A percentile compares a stretch with the other conserved stretches of the same genome.
phyloP scores from a whole-genome alignment of 2,888 invertebrate genomes.

The Anticlea derivata region DNA sequence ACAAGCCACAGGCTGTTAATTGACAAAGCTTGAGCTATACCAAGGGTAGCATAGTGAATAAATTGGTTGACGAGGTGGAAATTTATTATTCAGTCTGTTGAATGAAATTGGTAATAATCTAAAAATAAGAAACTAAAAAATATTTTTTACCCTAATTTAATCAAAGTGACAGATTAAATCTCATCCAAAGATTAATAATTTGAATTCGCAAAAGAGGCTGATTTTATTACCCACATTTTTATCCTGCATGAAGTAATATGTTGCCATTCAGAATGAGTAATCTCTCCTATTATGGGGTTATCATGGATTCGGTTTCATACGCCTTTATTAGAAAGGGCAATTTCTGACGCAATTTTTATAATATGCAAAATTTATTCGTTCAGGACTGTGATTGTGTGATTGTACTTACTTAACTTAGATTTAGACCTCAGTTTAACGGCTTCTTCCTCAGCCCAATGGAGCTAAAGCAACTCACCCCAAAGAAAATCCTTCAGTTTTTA shows the following conservation, averaged over 20 bases:
- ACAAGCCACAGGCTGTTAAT: too few species aligned
- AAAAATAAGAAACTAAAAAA: background rate
- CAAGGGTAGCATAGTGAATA: too few species aligned
- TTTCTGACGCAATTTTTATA: constrained; percentile 3
- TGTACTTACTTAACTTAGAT: too few species aligned
- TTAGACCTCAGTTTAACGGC: too few species aligned
- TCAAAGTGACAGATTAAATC: constrained; percentile 29
- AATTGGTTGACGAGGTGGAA: too few species aligned
- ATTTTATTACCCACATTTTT: constrained; percentile 33
- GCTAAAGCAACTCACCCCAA: too few species aligned
- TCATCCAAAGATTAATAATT: constrained; percentile 32
- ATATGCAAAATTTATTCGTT: background rate
- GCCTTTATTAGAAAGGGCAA: constrained; percentile 15
- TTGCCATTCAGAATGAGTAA: constrained; percentile 29
- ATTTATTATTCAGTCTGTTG: too few species aligned
- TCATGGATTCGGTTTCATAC: constrained; percentile 22
- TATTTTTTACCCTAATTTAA: constrained; percentile 9
- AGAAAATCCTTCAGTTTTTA: too few species aligned
- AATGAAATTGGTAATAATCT: too few species aligned
- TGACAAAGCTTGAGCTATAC: too few species aligned
- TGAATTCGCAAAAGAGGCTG: constrained; percentile 28
- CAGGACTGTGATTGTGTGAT: too few species aligned
- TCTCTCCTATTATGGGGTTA: constrained; percentile 30
- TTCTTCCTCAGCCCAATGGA: too few species aligned
- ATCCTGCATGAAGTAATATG: constrained; percentile 30